These are phyloP conservation scores for Fissipunctia ypsillon DNA, from an alignment of 2,888 invertebrate species.

Conservation along the genomic window DNA sequence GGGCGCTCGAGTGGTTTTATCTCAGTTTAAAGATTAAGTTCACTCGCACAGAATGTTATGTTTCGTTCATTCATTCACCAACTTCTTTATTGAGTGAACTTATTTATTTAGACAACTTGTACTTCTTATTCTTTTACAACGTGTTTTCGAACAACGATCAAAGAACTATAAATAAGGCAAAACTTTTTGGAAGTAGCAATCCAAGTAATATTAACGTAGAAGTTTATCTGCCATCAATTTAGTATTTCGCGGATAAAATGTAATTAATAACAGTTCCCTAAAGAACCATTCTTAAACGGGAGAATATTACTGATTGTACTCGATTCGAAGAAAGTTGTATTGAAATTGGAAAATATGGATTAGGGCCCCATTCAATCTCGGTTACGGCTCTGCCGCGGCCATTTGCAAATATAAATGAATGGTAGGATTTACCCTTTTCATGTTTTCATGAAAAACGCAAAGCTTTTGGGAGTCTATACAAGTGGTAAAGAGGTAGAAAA, in stretches of 20 bases:
- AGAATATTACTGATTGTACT: slow-evolving; percentile 54
- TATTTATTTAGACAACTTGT: slow-evolving; percentile 55
- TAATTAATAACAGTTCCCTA: slow-evolving; percentile 30
- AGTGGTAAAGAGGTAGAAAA: slow-evolving; percentile 31
- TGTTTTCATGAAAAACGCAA: slow-evolving; percentile 31
- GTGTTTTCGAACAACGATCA: slow-evolving; percentile 23
- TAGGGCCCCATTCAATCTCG: slow-evolving; percentile 39
- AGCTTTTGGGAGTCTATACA: slow-evolving; percentile 35
- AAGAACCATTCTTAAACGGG: slow-evolving; percentile 25
- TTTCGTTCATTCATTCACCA: slow-evolving; percentile 41
- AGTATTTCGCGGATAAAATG: slow-evolving; percentile 42
- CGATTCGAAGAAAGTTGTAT: slow-evolving; percentile 41
- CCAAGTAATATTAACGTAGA: slow-evolving; percentile 33
- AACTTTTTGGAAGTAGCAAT: slow-evolving; percentile 34
- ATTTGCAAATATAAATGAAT: slow-evolving; percentile 56
- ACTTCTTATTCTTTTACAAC: slow-evolving; percentile 32
- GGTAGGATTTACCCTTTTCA: slow-evolving; percentile 40
- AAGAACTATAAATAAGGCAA: slow-evolving; percentile 33
- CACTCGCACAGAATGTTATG: slow-evolving; percentile 37
- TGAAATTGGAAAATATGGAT: slow-evolving; percentile 53
- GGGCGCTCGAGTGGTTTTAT: slow-evolving; percentile 30
- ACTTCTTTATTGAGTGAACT: slow-evolving; percentile 55
- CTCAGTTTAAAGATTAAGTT: slow-evolving; percentile 47
- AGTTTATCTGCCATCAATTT: slow-evolving; percentile 41
- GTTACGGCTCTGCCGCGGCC: slow-evolving; percentile 9